Conservation (phyloP, 1,140 invertebrate genomes). For the Trichoplusia ni region DNA sequence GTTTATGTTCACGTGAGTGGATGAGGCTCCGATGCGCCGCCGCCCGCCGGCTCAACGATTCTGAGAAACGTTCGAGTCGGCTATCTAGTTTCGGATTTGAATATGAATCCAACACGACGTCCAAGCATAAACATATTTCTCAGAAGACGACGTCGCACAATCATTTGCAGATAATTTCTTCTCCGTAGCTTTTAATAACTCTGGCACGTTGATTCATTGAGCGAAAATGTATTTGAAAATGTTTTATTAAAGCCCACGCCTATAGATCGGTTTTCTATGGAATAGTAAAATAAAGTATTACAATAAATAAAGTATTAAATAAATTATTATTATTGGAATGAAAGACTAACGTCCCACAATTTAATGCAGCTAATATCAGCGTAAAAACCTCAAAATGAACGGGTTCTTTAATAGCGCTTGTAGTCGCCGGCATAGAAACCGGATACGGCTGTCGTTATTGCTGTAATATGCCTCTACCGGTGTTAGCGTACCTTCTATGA, state of each 20-base stretch:
- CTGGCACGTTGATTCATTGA: neutral
- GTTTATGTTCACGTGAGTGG: conserved; percentile 80
- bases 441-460: conserved; percentile 16
- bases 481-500: neutral
- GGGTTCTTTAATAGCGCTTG: conserved; percentile 11
- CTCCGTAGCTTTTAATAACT: conserved; percentile 11
- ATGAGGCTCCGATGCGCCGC: conserved; percentile 77
- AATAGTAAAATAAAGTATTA: too few relatives aligned
- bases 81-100: conserved; percentile 79
- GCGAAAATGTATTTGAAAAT: too few relatives aligned
- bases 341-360: too few relatives aligned
- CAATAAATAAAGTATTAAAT: too few relatives aligned
- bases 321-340: neutral
- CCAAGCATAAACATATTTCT: conserved; percentile 40
- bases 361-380: too few relatives aligned
- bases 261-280: neutral
- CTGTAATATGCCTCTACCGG: conserved; percentile 4
- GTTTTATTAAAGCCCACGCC: neutral
- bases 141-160: conserved; percentile 36
- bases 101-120: conserved; percentile 75
- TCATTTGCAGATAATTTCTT: conserved; percentile 24
- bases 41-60: conserved; percentile 77
- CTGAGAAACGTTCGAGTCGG: conserved; percentile 75
- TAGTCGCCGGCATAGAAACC: neutral
- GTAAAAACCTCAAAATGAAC: conserved; percentile 3